A percentile compares a stretch with the other conserved stretches of the same genome.
Conservation (phyloP, 2,797 vertebrate species). For the Cyclura pinguis region DNA sequence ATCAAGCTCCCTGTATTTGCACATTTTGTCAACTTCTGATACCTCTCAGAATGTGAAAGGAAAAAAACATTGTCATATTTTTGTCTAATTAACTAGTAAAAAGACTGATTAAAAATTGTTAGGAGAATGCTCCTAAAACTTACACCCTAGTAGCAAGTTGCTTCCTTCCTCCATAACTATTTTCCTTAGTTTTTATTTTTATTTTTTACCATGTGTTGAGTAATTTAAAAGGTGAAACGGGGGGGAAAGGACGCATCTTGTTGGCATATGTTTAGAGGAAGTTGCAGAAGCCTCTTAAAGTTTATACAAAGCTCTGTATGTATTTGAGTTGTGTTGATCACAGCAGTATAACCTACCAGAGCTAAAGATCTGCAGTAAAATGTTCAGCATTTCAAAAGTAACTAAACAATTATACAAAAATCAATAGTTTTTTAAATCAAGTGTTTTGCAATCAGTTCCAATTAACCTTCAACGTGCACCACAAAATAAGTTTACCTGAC, state of each 20-base stretch:
- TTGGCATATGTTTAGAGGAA: background rate
- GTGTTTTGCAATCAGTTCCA: conserved; percentile 62
- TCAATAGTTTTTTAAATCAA: conserved; percentile 49
- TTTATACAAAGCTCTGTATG: background rate
- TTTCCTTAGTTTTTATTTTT: background rate
- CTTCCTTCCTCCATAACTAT: background rate
- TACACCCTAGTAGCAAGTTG: background rate
- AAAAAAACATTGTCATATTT: background rate
- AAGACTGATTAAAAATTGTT: background rate
- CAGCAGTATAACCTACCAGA: background rate
- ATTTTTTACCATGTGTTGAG: background rate
- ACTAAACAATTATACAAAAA: conserved; percentile 39
- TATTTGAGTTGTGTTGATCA: background rate
- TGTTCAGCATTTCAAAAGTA: conserved; percentile 12
- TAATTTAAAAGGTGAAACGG: background rate
- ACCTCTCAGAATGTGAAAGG: background rate
- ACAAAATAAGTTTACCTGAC: conserved; percentile 42
- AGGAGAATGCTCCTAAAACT: background rate
- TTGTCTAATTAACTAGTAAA: background rate
- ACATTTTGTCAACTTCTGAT: background rate
- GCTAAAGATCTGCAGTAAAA: conserved; percentile 26
- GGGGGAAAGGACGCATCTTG: background rate
- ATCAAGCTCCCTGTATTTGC: background rate
- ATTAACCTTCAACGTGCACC: conserved; percentile 47
- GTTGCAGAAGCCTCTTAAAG: background rate